Evolutionary conservation across 2,797 vertebrate genomes (phyloP).

Genomic region (Taeniopygia guttata): DNA sequence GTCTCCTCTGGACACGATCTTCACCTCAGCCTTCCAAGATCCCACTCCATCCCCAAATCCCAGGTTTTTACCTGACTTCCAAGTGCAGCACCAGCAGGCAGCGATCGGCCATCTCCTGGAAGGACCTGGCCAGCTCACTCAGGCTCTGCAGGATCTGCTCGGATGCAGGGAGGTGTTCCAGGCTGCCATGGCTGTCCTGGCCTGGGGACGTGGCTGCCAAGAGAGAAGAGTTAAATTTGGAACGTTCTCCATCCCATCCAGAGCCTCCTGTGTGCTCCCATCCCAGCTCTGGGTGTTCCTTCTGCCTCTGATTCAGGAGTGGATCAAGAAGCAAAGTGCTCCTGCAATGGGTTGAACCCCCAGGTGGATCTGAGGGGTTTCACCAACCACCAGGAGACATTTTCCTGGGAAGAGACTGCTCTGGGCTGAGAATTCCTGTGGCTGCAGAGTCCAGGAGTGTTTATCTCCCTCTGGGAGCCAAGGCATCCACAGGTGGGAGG

Average conservation of each 20-base stretch:
- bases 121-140: slow-evolving; percentile 86
- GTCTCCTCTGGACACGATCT: background rate
- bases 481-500: background rate
- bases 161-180: slow-evolving; percentile 84
- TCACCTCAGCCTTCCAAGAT: background rate
- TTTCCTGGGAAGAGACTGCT: background rate
- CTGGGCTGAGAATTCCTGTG: background rate
- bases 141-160: slow-evolving; percentile 95
- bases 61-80: slow-evolving; percentile 87
- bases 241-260: background rate
- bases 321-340: background rate
- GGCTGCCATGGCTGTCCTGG: slow-evolving; percentile 80
- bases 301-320: background rate
- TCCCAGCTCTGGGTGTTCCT: background rate
- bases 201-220: slow-evolving; percentile 75
- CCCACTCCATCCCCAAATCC: rapidly evolving
- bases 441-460: background rate
- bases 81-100: slow-evolving; percentile 93
- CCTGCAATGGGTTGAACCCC: background rate
- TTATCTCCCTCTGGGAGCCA: background rate
- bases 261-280: background rate
- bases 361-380: background rate
- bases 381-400: background rate
- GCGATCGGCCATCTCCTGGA: slow-evolving; percentile 94
- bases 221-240: background rate